Evolutionary conservation across 2,888 invertebrate species (phyloP), one percentile per base, ranked within the genome.

Genomic region (Idaea biselata): DNA sequence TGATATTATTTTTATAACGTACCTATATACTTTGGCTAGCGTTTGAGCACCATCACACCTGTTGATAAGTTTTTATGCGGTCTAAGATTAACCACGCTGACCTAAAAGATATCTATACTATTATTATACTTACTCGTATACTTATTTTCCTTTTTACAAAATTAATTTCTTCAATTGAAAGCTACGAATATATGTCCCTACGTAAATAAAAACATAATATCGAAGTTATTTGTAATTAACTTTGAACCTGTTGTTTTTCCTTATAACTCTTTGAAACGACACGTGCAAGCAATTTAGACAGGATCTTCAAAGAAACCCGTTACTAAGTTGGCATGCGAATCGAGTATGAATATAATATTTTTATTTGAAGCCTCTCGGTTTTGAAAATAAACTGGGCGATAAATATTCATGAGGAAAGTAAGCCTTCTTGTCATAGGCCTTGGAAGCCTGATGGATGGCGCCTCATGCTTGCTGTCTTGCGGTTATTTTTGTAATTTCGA

Each of bases 381-480:
- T 76, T 68, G 70, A 76, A 76, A 79, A 86, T 87, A 87, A 85
- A 84, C 84, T 84, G 75, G 69, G 78, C 73, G 79, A 86, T 89
- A 87, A 89, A 90, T 90, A 89, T 89, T 88, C 88, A 91, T 89
- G 81, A 88, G 80, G 72, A 75, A 79, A 82, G 84, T 87, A 88
- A 88, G 87, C 87, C 88, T 86, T 84, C 86, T 87, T 88, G 89
- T 89, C 87, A 85, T 86, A 86, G 86, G 80, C 83, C 86, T 81
- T 80, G 83, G 81, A 82, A 84, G 81, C 81, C 81, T 91, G 91
- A 90, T 89, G 86, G 89, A 91, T 91, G 83, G 86, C 75, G 74
- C 74, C 79, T 77, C 79, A 80, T 80, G 80, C 76, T 71, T 77
- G 74, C 79, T 77, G 76, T 78, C 75, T 77, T 80, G 73, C 54